A percentile compares a stretch with the other conserved stretches of the same genome.
These are phyloP conservation scores for Onychomys arenicola DNA, from an alignment of 2,797 vertebrate species.

Conservation along the genomic window DNA sequence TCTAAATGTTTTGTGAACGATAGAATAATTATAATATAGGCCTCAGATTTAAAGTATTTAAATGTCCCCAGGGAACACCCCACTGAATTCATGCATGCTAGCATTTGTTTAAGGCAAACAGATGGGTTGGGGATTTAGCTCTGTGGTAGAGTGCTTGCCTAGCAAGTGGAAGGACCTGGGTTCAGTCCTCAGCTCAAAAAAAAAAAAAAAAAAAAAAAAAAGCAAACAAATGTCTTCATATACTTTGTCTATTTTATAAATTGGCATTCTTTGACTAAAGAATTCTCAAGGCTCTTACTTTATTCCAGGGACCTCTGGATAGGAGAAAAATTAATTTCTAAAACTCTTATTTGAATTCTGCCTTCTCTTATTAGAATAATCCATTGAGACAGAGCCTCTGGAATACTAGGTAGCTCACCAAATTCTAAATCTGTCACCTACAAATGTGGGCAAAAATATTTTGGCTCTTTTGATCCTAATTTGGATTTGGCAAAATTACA, in stretches of 20 bases:
- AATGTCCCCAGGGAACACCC: neutral
- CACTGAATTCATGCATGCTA: neutral
- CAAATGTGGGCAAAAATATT: constrained; percentile 67
- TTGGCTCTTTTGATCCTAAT: constrained; percentile 69
- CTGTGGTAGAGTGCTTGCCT: no score
- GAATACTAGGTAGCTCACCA: constrained; percentile 17
- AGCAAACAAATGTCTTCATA: neutral
- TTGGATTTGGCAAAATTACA: constrained; percentile 71
- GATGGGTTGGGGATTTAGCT: no score
- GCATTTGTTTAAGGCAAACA: constrained; percentile 49
- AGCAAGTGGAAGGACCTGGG: no score
- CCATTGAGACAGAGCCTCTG: constrained; percentile 16
- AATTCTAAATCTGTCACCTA: constrained; percentile 55
- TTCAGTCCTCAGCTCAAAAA: no score
- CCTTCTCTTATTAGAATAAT: constrained; percentile 56
- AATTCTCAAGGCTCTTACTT: neutral
- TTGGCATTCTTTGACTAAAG: neutral
- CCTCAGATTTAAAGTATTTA: constrained; percentile 20
- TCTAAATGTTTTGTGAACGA: constrained; percentile 44
- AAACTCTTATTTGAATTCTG: constrained; percentile 8
- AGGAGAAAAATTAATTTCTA: constrained; percentile 55
- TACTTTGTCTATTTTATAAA: constrained; percentile 25
- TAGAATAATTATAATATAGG: neutral
- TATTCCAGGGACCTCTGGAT: neutral
- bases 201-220: no score